These are phyloP conservation scores for Saccopteryx bilineata DNA, from an alignment of 2,113 vertebrate species.

Conservation along the genomic window DNA sequence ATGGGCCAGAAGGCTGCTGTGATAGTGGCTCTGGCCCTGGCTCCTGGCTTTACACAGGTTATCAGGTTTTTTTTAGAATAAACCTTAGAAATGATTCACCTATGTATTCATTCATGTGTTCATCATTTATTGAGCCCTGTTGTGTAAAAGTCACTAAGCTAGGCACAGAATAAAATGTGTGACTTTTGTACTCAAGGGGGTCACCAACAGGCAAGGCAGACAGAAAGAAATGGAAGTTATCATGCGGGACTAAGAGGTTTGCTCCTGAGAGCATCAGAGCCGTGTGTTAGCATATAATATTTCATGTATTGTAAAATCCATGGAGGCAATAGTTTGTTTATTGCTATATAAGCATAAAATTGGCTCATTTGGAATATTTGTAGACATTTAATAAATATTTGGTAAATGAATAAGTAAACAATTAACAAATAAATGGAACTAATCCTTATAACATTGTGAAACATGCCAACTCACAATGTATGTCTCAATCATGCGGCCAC, in stretches of 20 bases:
- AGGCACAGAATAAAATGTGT: neutral
- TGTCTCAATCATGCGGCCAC: neutral
- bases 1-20: too few species aligned
- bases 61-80: neutral
- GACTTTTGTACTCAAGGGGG: neutral
- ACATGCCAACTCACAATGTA: neutral
- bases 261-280: neutral
- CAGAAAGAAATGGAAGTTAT: neutral
- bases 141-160: constrained; percentile 22
- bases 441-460: neutral
- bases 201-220: neutral
- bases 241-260: neutral
- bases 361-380: neutral
- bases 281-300: neutral
- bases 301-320: neutral
- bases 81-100: constrained; percentile 22
- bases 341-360: neutral
- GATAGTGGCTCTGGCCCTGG: too few species aligned
- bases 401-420: neutral
- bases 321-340: neutral
- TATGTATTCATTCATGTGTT: constrained; percentile 13
- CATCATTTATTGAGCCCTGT: neutral
- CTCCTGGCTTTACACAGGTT: too few species aligned
- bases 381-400: neutral
- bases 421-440: neutral